phyloP scores from a whole-genome alignment of 2,888 invertebrate species.

The Phalangium opilio region DNA sequence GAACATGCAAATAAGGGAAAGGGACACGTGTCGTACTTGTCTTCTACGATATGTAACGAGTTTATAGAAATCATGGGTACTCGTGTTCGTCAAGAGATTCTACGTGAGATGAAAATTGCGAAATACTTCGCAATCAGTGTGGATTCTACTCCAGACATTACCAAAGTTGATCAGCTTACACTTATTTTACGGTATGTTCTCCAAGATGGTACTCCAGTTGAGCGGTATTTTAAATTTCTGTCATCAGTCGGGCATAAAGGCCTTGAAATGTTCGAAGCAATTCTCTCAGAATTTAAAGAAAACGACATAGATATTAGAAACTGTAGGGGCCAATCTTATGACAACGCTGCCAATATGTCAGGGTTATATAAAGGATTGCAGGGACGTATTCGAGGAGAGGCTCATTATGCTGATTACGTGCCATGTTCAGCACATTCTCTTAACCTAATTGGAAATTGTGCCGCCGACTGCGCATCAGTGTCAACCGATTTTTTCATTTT shows the following conservation, averaged over 20 bases:
- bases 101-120: slow-evolving; percentile 23
- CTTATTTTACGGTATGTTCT: slow-evolving; percentile 25
- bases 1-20: slow-evolving; percentile 23
- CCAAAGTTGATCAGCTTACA: slow-evolving; percentile 25
- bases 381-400: not conserved
- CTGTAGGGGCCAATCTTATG: not conserved
- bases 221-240: slow-evolving; percentile 26
- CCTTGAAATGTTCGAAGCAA: slow-evolving; percentile 21
- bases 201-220: slow-evolving; percentile 13
- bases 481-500: not conserved
- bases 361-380: not conserved
- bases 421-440: slow-evolving; percentile 1
- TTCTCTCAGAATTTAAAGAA: not conserved
- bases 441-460: slow-evolving; percentile 9
- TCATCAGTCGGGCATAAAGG: slow-evolving; percentile 14
- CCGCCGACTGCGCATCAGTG: not conserved
- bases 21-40: slow-evolving; percentile 23
- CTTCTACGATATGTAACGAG: slow-evolving; percentile 25
- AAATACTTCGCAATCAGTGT: slow-evolving; percentile 19
- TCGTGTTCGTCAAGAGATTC: slow-evolving; percentile 21
- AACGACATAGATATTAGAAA: slow-evolving; percentile 4
- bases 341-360: slow-evolving; percentile 1
- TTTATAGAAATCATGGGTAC: slow-evolving; percentile 25
- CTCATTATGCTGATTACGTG: not conserved
- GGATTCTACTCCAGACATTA: slow-evolving; percentile 24